Base-by-base conservation (phyloP, 2,888 invertebrate genomes). In the Patella pellucida region DNA sequence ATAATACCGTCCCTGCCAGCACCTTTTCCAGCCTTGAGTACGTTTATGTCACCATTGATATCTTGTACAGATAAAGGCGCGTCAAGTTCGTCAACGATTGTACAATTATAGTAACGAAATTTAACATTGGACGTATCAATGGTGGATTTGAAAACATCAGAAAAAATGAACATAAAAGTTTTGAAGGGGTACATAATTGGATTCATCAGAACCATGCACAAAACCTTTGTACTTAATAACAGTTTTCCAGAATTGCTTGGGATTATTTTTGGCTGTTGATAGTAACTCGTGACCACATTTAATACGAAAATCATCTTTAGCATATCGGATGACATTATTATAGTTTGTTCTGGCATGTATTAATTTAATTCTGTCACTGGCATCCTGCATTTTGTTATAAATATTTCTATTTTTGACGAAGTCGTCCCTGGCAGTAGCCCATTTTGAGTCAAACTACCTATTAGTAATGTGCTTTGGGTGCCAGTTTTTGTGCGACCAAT, bases 241-340 rank as follows among this genome's bases (percentile, higher is more conserved):
- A 19, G 62, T 62, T 62, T 62, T 62, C 62, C 62, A 62, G n/a
- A 12, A 62, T 19, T n/a, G n/a, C 14, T 62, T 62, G 23, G 62
- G 62, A 23, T 62, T 62, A 19, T 14, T 62, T n/a, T 62, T 62
- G 2, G 2, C 31, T 31, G 3, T 31, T 31, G 31, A 31, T 31
- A 31, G 31, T 31, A 31, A 31, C 31, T 31, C 31, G 31, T 3
- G 31, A 3, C 31, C 31, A 31, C 56, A 56, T 15, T 56, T n/a
- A 16, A 16, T 56, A n/a, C 16, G 16, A 14, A 1, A 56, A 16
- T 56, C 7, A 16, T 56, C 56, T 56, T 56, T 56, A 56, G 56
- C 56, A n/a, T 56, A 16, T 1, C 56, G 16, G 31, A 2, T 31
- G 31, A 31, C 31, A 31, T 31, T 31, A 31, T 31, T 31, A 31